A percentile compares a stretch with the other conserved stretches of the same genome.
Conservation (phyloP, 2,888 invertebrate species). For the Spisula subtruncata region DNA sequence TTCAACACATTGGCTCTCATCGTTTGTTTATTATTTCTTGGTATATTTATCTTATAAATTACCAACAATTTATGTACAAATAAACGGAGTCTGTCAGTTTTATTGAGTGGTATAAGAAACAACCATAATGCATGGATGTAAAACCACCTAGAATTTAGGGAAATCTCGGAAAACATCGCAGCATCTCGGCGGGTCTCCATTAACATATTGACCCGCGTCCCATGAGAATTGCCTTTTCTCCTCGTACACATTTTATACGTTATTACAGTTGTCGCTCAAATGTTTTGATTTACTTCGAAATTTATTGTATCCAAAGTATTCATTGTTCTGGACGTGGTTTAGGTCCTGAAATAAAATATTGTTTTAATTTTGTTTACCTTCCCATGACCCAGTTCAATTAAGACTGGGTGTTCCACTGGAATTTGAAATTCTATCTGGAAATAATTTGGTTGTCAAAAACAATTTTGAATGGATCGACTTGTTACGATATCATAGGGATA, state of each 20-base stretch:
- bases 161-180: background rate
- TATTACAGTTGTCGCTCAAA: slow-evolving; percentile 17
- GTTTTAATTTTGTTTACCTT: too few species aligned
- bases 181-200: slow-evolving; percentile 6
- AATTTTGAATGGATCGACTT: too few species aligned
- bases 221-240: slow-evolving; percentile 22
- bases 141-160: slow-evolving; percentile 8
- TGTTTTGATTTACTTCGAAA: slow-evolving; percentile 3
- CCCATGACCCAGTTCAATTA: too few species aligned
- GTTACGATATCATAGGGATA: too few species aligned
- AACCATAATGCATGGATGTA: background rate
- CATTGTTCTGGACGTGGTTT: background rate
- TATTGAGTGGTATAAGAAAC: slow-evolving; percentile 33
- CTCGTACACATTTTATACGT: background rate
- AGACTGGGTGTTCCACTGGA: too few species aligned
- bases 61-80: slow-evolving; percentile 38
- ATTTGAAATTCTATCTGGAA: too few species aligned
- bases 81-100: slow-evolving; percentile 45
- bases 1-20: slow-evolving; percentile 16
- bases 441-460: too few species aligned
- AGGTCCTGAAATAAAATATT: too few species aligned
- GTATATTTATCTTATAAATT: slow-evolving; percentile 44
- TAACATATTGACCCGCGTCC: background rate
- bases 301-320: background rate
- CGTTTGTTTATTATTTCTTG: slow-evolving; percentile 43